Evolutionary conservation across 2,113 vertebrate genomes (phyloP), one percentile per base, ranked within the genome.

Genomic region (Baryphthengus martii): DNA sequence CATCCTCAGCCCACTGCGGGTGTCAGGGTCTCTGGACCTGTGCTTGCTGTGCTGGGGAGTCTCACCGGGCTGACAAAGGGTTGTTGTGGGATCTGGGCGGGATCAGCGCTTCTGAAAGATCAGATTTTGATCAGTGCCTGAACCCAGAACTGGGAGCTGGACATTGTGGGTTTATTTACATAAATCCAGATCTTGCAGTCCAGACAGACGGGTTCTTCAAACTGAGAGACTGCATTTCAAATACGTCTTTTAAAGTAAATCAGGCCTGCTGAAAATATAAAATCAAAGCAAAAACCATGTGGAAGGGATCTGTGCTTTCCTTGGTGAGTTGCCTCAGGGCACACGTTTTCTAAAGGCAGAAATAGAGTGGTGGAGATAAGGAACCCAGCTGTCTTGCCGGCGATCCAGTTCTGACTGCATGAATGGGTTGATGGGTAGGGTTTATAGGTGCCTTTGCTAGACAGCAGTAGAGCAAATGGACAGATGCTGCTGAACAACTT

Each of bases 1-100:
- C 78, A 20, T 65, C 24, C 76, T 74, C n/a, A 31, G 8, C 9
- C 17, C 1, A 0, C 44, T 25, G 24, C 0, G 0, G 24, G 21
- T 37, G 29, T 16, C 24, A 21, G 37, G 15, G 52, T 29, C n/a
- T 39, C 17, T 40, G 17, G n/a, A 50, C 21, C 7, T 2, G 21
- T 11, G 23, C 17, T 23, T 33, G 40, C 28, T 58, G 31, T 42
- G 25, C 65, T 63, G 71, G 25, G 13, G 29, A 33, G 17, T 52
- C 62, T 35, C 44, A 13, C 9, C 0, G 11, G 50, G 6, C 25
- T 19, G 39, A 39, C 1, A 9, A 21, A n/a, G 6, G 31, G 42
- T 37, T 68, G 35, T 10, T 1, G 2, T 28, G 56, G 56, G 31
- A 28, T 25, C 17, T 17, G 26, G 56, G 4, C 45, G 45, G 75